These are phyloP conservation scores for Aphodius granarius DNA, from an alignment of 2,888 invertebrate species.

Conservation along the genomic window DNA sequence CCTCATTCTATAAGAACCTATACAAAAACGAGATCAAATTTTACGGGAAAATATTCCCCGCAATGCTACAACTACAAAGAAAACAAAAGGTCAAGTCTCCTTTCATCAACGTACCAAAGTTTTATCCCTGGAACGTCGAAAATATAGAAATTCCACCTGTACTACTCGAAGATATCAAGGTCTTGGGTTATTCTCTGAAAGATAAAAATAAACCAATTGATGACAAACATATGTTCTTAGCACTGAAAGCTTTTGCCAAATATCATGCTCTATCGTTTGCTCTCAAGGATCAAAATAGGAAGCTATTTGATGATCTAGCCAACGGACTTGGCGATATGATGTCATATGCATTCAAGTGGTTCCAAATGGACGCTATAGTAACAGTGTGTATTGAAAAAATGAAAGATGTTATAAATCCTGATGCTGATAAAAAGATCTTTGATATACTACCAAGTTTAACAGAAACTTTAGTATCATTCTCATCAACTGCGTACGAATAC, in stretches of 20 bases:
- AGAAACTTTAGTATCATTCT: neutral
- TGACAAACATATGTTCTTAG: constrained; percentile 48
- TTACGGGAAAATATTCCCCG: neutral
- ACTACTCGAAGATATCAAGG: constrained; percentile 47
- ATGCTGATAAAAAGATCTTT: neutral
- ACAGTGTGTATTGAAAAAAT: neutral
- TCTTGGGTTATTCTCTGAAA: constrained; percentile 44
- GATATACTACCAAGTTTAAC: neutral
- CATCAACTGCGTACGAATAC: neutral
- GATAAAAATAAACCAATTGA: constrained; percentile 48
- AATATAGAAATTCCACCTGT: constrained; percentile 1
- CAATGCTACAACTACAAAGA: neutral
- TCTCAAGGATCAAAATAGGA: constrained; percentile 58
- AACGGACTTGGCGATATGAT: neutral
- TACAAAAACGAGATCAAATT: neutral
- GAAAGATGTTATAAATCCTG: neutral
- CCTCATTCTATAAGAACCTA: neutral
- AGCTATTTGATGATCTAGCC: constrained; percentile 51
- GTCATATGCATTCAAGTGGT: neutral
- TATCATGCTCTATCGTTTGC: constrained; percentile 64
- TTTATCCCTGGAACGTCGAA: constrained; percentile 22
- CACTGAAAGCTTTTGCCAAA: constrained; percentile 50
- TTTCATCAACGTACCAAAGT: constrained; percentile 15
- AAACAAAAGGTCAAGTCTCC: constrained; percentile 5
- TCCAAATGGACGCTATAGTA: neutral